Evolutionary conservation across 2,113 vertebrate genomes (phyloP), one percentile per base, ranked within the genome.

Genomic region (Neolamprologus longior): DNA sequence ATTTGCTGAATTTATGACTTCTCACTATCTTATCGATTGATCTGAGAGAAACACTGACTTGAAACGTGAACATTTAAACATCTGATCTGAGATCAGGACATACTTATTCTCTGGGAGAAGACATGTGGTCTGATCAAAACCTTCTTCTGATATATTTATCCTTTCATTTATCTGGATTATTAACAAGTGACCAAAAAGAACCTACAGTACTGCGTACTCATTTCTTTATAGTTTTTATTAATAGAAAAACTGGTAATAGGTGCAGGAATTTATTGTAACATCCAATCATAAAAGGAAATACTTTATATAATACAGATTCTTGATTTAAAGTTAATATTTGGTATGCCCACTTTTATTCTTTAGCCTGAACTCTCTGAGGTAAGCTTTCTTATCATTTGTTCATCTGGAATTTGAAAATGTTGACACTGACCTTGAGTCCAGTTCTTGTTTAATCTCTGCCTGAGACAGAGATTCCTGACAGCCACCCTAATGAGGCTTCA

Each of bases 171-270:
- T 71, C 12, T 42, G 35, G 35, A 40, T 68, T 14, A 37, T 68
- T 40, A 68, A 21, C 11, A 24, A 66, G 10, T 37, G 61, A 37
- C 31, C 61, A 71, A 42, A 42, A 71, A 26, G 1, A 71, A 0
- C 12, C 35, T 42, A 71, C 66, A 37, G n/a, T 40, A 71, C 33
- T 8, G 33, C 1, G 7, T 35, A 0, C n/a, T 14, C 35, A 9
- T 21, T 71, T 37, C 1, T n/a, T 66, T 66, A 37, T 37, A n/a
- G 6, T 35, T 66, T 7, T 1, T 7, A 2, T n/a, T 2, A 5
- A 35, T 63, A 66, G 31, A 66, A 37, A 2, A 66, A 0, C 19
- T 37, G 61, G 19, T n/a, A 66, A 66, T 21, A 3, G 61, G 31
- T 37, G 33, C 19, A 66, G 19, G 19, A 37, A 66, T 37, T 7